These are phyloP conservation scores for Bicyclus anynana DNA, from an alignment of 1,140 invertebrate genomes.

Conservation along the genomic window DNA sequence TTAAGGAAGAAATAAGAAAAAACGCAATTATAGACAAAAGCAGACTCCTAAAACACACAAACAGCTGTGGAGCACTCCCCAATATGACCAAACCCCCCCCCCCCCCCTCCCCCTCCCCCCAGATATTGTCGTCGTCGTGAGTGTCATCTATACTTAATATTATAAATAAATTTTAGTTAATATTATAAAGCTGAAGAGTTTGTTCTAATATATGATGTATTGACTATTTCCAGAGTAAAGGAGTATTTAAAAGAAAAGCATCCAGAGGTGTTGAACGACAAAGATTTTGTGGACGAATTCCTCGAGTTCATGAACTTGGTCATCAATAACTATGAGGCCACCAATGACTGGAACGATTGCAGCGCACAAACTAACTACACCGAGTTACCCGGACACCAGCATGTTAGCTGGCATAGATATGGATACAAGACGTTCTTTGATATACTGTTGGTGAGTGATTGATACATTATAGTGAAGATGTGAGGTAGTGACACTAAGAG, in stretches of 20 bases:
- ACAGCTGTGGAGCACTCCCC: no score
- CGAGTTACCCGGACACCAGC: constrained; percentile 39
- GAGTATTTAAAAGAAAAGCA: constrained; percentile 31
- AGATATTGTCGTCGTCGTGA: constrained; percentile 18
- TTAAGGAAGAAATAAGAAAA: no score
- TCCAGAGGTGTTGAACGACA: constrained; percentile 35
- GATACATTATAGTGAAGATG: no score
- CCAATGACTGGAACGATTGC: constrained; percentile 55
- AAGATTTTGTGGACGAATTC: constrained; percentile 43
- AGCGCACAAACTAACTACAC: constrained; percentile 30
- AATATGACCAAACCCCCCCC: no score
- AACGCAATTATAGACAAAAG: no score
- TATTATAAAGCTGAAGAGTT: no score
- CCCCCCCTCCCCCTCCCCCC: no score
- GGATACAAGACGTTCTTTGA: constrained; percentile 62
- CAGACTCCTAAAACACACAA: no score
- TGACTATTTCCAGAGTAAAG: constrained; percentile 28
- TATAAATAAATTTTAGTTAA: not conserved
- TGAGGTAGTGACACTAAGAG: not conserved
- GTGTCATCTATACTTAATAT: constrained; percentile 32
- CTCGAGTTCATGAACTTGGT: constrained; percentile 44
- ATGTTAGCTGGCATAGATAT: constrained; percentile 54
- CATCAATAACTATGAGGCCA: constrained; percentile 44
- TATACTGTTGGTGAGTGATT: constrained; percentile 47
- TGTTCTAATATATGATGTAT: no score